Evolutionary conservation across 2,113 vertebrate species (phyloP), one percentile per base, ranked within the genome.

Genomic region (Ophthalmolycus amberensis): DNA sequence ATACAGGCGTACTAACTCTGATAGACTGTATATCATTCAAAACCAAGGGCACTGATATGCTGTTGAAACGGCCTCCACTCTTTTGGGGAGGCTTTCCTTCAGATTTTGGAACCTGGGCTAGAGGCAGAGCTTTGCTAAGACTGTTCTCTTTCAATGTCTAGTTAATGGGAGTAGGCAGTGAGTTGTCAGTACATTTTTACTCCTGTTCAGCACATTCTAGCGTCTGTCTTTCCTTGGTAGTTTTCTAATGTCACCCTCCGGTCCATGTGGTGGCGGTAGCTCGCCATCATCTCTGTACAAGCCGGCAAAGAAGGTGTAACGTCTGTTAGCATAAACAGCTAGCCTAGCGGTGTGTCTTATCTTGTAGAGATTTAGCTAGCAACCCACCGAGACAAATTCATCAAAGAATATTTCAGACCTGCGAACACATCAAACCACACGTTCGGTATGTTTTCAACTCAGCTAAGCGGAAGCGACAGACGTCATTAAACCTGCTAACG

Each of bases 271-370:
- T 14, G 90, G 87, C 87, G 72, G 0, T 68, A 65, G 20, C 25
- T 5, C n/a, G 4, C 22, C 1, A 4, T 3, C 0, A 11, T 1
- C 9, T n/a, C 29, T 11, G 20, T 4, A 18, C 0, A 9, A 32
- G 50, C 16, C 20, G 20, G 9, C 4, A 14, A 14, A 64, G 0
- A 80, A 44, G 9, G 4, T 59, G 15, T 25, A 6, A 42, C 48
- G 70, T 37, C 22, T 29, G 58, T 64, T 79, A 83, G 91, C 87
- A 80, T 67, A 81, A 87, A 77, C 66, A 81, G 76, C 65, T 85
- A 88, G 29, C 68, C 29, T 73, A 34, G 62, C 56, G 48, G 42
- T 64, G 18, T 48, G 60, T 71, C n/a, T 46, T 69, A 9, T 12
- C 60, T 27, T 44, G n/a, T 58, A 1, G 14, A 62, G 9, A 60